Percentiles rank a stretch among this genome's conserved stretches.
phyloP scores from a whole-genome alignment of 2,797 vertebrate species.

The Poliocrania exsul region DNA sequence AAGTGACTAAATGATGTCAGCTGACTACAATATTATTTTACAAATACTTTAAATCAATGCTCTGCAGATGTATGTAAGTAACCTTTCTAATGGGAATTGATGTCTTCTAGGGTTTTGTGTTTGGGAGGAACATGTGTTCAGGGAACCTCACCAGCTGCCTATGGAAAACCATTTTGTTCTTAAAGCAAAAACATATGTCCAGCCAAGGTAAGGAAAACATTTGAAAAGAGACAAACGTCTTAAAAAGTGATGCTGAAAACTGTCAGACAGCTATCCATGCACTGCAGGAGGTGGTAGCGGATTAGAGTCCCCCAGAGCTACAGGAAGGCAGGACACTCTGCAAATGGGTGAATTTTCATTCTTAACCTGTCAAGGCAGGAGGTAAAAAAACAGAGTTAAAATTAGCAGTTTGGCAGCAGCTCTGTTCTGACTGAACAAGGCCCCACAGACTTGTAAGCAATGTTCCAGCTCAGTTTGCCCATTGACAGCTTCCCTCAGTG shows the following conservation, averaged over 20 bases:
- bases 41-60: not conserved
- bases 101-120: conserved; percentile 5
- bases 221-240: conserved; percentile 44
- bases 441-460: not conserved
- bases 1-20: conserved; percentile 43
- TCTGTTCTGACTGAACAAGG: conserved; percentile 11
- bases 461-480: not conserved
- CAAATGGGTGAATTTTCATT: not conserved
- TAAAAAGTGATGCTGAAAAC: conserved; percentile 34
- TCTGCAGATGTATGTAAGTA: conserved; percentile 30
- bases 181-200: conserved; percentile 71
- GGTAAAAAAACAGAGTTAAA: not conserved
- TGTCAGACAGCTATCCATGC: not conserved
- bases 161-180: conserved; percentile 38
- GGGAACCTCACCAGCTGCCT: conserved; percentile 41
- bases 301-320: not conserved
- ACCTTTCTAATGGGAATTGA: not conserved
- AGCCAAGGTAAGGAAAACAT: conserved; percentile 6
- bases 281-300: not conserved
- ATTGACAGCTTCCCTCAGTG: not conserved
- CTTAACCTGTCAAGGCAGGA: not conserved
- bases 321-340: fast-evolving
- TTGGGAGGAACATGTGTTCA: not conserved
- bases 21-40: conserved; percentile 21
- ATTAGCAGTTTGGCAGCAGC: not conserved